Evolutionary conservation across 2,888 invertebrate species (phyloP), one percentile per base, ranked within the genome.

Genomic region (Dermolepida albohirtum): DNA sequence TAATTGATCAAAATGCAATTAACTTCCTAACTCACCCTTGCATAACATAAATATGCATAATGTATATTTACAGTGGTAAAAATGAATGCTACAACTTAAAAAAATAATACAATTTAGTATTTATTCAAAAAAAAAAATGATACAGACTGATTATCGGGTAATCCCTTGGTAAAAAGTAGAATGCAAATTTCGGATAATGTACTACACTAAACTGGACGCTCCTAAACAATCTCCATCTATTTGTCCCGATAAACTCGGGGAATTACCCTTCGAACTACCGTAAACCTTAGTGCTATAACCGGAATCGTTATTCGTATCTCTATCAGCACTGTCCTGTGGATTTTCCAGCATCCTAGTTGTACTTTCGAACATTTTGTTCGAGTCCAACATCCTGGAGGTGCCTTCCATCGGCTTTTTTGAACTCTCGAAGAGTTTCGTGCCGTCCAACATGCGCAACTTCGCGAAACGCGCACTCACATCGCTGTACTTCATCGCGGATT

Each of bases 261-360:
- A 91, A 29, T 92, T 90, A 0, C 92, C 91, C 77, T 92, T 90
- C 6, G 91, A 91, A 73, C 92, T 92, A 0, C 91, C 92, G 73
- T 92, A 92, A 74, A 92, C 90, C 78, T 92, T 91, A 43, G 93
- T 93, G 76, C 93, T 93, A 80, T 94, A 94, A 0, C 94, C 94
- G 0, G 94, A 94, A 82, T 95, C 94, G 73, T 93, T 93, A 79
- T 91, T 93, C 0, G 89, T 89, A 75, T 91, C 91, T 63, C 89
- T 82, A 74, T 89, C 89, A 0, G 86, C 78, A 5, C 76, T 79
- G 64, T 83, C 82, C 51, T 79, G 79, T 5, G 78, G 78, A 72
- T 78, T 77, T 41, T 79, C 79, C 52, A 79, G 69, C 79, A 79
- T 79, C 49, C 78, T 74, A 5, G 78, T 75, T 4, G 78, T 79